Evolutionary conservation across 2,888 invertebrate species (phyloP).

Genomic region (Metalampra italica): DNA sequence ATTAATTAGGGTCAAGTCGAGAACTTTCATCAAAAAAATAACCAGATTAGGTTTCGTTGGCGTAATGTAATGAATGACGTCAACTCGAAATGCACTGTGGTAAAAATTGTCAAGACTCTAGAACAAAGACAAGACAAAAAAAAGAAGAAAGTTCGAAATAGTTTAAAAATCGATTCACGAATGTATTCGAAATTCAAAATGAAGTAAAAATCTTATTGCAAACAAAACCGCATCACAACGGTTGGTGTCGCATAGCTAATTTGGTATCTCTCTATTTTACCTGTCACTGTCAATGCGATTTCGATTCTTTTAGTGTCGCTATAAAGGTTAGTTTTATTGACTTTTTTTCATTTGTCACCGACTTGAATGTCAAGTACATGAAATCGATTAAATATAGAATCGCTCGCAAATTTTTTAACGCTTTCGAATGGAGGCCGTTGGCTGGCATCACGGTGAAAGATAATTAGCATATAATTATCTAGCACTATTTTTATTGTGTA

Average conservation of each 20-base stretch:
- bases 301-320: slow-evolving; percentile 18
- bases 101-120: not conserved
- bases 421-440: slow-evolving; percentile 56
- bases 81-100: not conserved
- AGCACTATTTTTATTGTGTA: too few species aligned
- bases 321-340: slow-evolving; percentile 29
- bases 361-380: slow-evolving; percentile 70
- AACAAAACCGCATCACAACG: slow-evolving; percentile 26
- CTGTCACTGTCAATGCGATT: slow-evolving; percentile 15
- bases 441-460: slow-evolving; percentile 39
- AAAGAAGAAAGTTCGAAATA: slow-evolving; percentile 30
- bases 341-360: slow-evolving; percentile 13
- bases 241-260: slow-evolving; percentile 42
- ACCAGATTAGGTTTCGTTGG: too few species aligned
- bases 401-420: slow-evolving; percentile 51
- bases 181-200: slow-evolving; percentile 55
- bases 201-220: slow-evolving; percentile 38
- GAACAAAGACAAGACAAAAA: slow-evolving; percentile 2
- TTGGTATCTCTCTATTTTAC: slow-evolving; percentile 12
- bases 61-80: too few species aligned
- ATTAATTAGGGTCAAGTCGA: not conserved
- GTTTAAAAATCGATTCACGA: slow-evolving; percentile 40
- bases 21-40: not conserved
- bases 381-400: slow-evolving; percentile 54
- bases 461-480: slow-evolving; percentile 31